Conservation (phyloP, 1,140 invertebrate species). For the Coenobita brevimanus region DNA sequence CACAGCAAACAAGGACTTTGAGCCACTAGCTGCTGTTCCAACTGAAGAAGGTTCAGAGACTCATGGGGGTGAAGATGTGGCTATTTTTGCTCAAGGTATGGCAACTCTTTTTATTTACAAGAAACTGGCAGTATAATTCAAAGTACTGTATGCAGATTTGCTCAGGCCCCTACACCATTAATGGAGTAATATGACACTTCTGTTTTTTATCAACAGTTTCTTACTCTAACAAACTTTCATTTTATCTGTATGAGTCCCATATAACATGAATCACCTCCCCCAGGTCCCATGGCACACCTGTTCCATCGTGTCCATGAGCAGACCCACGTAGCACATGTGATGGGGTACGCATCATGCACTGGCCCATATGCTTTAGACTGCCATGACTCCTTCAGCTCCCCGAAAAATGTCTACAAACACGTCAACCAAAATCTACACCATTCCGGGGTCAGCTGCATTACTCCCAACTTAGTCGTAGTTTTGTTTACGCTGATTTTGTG, state of each 20-base stretch:
- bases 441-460: too few species aligned
- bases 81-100: constrained; percentile 45
- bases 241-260: background rate
- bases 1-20: constrained; percentile 77
- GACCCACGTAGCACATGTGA: constrained; percentile 47
- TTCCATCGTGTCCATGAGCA: constrained; percentile 90
- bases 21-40: constrained; percentile 47
- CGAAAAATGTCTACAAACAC: background rate
- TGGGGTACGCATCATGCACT: constrained; percentile 46
- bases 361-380: constrained; percentile 40
- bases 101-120: too few species aligned
- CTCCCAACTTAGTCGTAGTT: too few species aligned
- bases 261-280: background rate
- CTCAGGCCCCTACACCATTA: too few species aligned
- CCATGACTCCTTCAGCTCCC: background rate
- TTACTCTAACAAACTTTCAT: background rate
- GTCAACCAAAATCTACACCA: too few species aligned
- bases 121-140: too few species aligned
- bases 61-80: constrained; percentile 61
- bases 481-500: too few species aligned
- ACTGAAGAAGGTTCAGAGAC: constrained; percentile 52
- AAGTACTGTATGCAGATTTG: too few species aligned
- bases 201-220: background rate
- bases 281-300: constrained; percentile 90
- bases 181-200: background rate